phyloP scores from a whole-genome alignment of 2,113 vertebrate genomes.

The Solea senegalensis region DNA sequence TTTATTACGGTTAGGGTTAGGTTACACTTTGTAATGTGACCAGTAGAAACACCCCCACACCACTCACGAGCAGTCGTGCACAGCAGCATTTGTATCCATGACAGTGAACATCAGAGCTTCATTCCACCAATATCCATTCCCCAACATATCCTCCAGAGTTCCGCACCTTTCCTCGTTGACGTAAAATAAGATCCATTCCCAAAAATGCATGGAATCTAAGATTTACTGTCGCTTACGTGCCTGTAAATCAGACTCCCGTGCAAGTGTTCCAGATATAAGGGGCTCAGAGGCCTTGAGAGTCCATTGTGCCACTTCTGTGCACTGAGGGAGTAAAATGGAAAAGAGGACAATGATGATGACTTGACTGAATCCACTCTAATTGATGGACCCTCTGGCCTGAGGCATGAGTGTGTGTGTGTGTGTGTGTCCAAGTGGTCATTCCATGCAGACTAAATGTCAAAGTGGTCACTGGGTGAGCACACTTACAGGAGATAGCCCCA shows the following conservation, averaged over 20 bases:
- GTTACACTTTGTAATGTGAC: too few relatives aligned
- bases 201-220: background rate
- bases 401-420: constrained; percentile 24
- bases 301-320: constrained; percentile 53
- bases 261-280: constrained; percentile 61
- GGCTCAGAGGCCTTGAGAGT: constrained; percentile 47
- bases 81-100: constrained; percentile 23
- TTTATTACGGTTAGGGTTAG: too few relatives aligned
- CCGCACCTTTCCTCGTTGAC: constrained; percentile 21
- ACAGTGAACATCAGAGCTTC: constrained; percentile 39
- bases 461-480: constrained; percentile 54
- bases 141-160: constrained; percentile 36
- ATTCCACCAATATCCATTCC: constrained; percentile 37
- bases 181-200: constrained; percentile 29
- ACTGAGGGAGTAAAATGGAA: constrained; percentile 20
- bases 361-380: constrained; percentile 70
- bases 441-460: constrained; percentile 45
- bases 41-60: too few relatives aligned
- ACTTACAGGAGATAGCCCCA: constrained; percentile 46
- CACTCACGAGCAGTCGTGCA: constrained; percentile 10
- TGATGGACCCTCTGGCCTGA: constrained; percentile 58
- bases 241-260: constrained; percentile 50
- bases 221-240: constrained; percentile 44
- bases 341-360: constrained; percentile 51
- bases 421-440: constrained; percentile 25